Evolutionary conservation across 2,888 invertebrate species (phyloP).

Genomic region (Diploptera punctata): DNA sequence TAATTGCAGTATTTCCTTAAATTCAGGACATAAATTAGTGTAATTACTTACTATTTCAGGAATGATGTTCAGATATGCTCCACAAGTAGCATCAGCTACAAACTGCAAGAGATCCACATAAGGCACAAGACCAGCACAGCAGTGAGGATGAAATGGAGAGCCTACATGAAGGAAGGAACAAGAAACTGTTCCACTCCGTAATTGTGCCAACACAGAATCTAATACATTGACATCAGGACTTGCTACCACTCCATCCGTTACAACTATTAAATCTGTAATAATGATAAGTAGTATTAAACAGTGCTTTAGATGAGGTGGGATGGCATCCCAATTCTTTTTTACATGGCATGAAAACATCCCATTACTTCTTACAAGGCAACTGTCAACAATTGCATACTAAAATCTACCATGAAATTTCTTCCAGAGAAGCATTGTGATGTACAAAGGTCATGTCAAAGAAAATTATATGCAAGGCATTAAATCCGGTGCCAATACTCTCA

Average conservation of each 20-base stretch:
- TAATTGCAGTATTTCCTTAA: no score
- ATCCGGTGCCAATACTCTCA: no score
- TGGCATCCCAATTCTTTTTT: no score
- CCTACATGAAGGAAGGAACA: constrained; percentile 79
- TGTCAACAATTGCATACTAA: no score
- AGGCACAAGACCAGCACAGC: constrained; percentile 71
- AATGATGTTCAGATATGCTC: constrained; percentile 67
- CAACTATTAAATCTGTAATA: constrained; percentile 69
- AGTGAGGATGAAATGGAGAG: constrained; percentile 68
- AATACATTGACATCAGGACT: constrained; percentile 75
- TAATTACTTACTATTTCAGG: constrained; percentile 57
- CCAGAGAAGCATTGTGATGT: no score
- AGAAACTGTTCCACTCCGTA: constrained; percentile 74
- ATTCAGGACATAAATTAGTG: no score
- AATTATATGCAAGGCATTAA: no score
- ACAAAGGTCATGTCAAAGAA: no score
- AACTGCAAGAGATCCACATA: constrained; percentile 78
- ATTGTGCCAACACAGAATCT: constrained; percentile 73
- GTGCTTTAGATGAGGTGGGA: no score
- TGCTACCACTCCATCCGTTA: constrained; percentile 77
- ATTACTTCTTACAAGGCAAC: no score
- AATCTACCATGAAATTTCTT: no score
- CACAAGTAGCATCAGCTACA: constrained; percentile 76
- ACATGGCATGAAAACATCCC: no score
- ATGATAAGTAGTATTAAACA: constrained; percentile 40